Base-by-base conservation (phyloP, 2,888 invertebrate genomes). In the Syrista parreyssii region DNA sequence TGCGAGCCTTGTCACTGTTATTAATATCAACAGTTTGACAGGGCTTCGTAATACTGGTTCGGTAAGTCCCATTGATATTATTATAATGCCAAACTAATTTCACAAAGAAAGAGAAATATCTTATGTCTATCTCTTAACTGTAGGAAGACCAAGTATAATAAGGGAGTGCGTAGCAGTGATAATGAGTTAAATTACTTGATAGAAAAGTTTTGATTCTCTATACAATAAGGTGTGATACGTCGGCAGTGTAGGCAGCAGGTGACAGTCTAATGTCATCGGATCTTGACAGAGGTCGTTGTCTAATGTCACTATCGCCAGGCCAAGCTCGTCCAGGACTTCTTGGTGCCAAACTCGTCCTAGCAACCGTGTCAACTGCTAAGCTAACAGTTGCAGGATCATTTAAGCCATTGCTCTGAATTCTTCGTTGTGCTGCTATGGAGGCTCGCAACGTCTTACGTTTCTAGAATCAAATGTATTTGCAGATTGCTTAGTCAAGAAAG, bases 391-490 rank as follows among this genome's bases (percentile, higher is more conserved):
- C 94, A 0, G 96, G 94, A 90, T 96, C 96, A 87, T 95, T 95
- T 73, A 96, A 94, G 11, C 96, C 96, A 87, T 96, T 96, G 30
- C 96, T 95, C 91, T 96, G 96, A 76, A 95, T 94, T 68, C 96
- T 94, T 68, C 97, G 94, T 91, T 97, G 97, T 82, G 95, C 93
- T 85, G 96, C 94, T 84, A 97, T 93, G 0, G 97, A 95, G 74
- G 97, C 96, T 76, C 97, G 94, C 83, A 98, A 92, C 1, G 96
- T 95, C 92, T 97, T 97, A 76, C 98, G 95, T 93, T 98, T 98
- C 98, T 98, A 93, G 80, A 94, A 93, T 86, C 82, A 82, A 78
- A 85, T 69, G 69, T 71, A 15, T 71, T 31, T 32, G 12, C 32
- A 71, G 32, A 31, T 2, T 55, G 55, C 55, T 55, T 55, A 55